Evolutionary conservation across 2,888 invertebrate genomes (phyloP).

Genomic region (Drosophila koepferae): DNA sequence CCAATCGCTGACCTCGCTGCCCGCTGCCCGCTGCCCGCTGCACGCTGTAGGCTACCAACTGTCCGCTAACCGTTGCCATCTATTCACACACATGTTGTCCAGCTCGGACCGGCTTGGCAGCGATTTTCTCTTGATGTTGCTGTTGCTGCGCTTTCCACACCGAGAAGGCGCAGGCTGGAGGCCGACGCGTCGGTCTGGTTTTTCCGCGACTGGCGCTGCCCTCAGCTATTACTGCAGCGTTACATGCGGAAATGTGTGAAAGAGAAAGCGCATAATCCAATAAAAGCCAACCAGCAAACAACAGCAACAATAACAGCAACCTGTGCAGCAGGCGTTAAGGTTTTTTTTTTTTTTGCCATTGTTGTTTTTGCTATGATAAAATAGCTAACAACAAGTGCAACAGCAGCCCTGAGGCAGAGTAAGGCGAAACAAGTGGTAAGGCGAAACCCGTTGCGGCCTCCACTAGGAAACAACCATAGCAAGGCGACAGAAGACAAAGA

Average conservation of each 20-base stretch:
- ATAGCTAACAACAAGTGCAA: constrained; percentile 65
- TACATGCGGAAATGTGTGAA: constrained; percentile 76
- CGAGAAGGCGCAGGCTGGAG: neutral
- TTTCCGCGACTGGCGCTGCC: constrained; percentile 55
- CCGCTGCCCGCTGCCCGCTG: neutral
- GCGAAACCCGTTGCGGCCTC: constrained; percentile 51
- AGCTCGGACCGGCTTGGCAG: constrained; percentile 68
- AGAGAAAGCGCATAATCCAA: constrained; percentile 78
- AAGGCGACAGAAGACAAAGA: constrained; percentile 3
- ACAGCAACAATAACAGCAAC: constrained; percentile 25
- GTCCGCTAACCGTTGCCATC: neutral
- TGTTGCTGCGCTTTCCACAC: constrained; percentile 49
- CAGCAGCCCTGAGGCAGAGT: constrained; percentile 60
- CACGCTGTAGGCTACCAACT: neutral
- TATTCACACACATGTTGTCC: constrained; percentile 12
- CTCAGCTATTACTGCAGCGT: constrained; percentile 37
- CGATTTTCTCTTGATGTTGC: constrained; percentile 54
- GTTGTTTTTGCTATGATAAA: constrained; percentile 36
- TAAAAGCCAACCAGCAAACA: constrained; percentile 43
- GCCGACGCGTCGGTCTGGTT: constrained; percentile 58
- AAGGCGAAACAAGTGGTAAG: constrained; percentile 56
- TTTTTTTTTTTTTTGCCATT: constrained; percentile 23
- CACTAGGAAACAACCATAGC: constrained; percentile 24
- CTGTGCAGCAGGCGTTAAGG: constrained; percentile 28
- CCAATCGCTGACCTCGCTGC: constrained; percentile 11